Percentiles rank a stretch among this genome's conserved stretches.
phyloP scores from a whole-genome alignment of 2,113 vertebrate species.

The Chroicocephalus ridibundus region DNA sequence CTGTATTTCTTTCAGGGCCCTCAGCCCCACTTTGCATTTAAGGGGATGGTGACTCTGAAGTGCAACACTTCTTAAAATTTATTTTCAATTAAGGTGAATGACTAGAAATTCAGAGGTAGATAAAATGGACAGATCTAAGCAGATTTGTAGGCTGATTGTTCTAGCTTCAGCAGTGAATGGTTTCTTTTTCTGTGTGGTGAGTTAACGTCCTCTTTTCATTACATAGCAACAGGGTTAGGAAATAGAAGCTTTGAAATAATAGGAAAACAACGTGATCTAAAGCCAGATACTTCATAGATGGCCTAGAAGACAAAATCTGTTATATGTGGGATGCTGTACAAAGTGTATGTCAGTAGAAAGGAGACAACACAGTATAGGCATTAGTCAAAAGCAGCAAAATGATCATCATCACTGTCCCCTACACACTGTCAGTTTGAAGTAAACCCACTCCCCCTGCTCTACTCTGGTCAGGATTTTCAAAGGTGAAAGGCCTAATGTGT shows the following conservation, averaged over 20 bases:
- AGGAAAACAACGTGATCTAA: background rate
- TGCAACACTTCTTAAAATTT: background rate
- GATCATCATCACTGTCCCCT: background rate
- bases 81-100: background rate
- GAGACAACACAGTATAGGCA: background rate
- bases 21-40: background rate
- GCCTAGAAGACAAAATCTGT: background rate
- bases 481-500: accelerated
- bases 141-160: background rate
- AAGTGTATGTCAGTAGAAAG: background rate
- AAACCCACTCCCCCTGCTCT: background rate
- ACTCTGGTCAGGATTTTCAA: background rate
- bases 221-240: background rate
- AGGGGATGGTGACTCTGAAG: background rate
- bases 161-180: background rate
- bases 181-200: background rate
- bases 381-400: background rate
- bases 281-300: background rate
- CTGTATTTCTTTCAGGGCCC: background rate
- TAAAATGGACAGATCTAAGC: background rate
- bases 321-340: background rate
- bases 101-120: background rate
- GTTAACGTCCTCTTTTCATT: background rate
- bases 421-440: background rate
- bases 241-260: background rate